Evolutionary conservation across 2,888 invertebrate genomes (phyloP).

Genomic region (Patella pellucida): DNA sequence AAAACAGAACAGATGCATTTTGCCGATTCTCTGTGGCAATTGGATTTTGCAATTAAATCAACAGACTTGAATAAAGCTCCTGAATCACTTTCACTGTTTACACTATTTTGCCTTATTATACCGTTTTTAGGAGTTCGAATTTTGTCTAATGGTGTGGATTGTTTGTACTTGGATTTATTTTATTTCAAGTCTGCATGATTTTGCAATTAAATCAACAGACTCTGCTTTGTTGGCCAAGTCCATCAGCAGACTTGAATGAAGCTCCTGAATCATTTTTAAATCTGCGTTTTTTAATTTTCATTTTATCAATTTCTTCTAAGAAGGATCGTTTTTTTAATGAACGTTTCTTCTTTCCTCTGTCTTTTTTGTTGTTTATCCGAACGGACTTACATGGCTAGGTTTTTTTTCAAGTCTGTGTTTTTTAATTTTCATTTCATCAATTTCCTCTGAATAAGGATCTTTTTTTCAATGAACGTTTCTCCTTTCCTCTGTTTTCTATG

Average conservation of each 20-base stretch:
- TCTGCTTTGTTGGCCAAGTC: slow-evolving; percentile 19
- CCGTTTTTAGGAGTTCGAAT: too few relatives aligned
- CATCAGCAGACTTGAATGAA: slow-evolving; percentile 10
- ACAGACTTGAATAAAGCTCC: neutral
- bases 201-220: neutral
- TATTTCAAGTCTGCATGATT: too few relatives aligned
- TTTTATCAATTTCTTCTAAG: slow-evolving; percentile 13
- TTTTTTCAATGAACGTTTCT: neutral
- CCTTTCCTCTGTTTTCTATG: neutral
- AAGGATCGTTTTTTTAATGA: neutral
- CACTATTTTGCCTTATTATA: too few relatives aligned
- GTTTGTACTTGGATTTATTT: too few relatives aligned
- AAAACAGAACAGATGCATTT: neutral
- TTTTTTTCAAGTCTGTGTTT: neutral
- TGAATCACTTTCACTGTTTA: too few relatives aligned
- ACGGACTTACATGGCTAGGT: neutral
- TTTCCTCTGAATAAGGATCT: slow-evolving; percentile 6
- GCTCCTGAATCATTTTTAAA: neutral
- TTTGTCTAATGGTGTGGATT: too few relatives aligned
- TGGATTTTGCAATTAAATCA: neutral
- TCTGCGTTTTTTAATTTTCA: slow-evolving; percentile 2
- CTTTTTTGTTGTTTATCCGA: neutral
- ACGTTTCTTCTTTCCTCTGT: neutral
- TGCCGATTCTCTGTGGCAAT: neutral
- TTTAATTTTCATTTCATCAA: slow-evolving; percentile 15